Base-by-base conservation (phyloP, 2,888 invertebrate species). In the Troilus luridus region DNA sequence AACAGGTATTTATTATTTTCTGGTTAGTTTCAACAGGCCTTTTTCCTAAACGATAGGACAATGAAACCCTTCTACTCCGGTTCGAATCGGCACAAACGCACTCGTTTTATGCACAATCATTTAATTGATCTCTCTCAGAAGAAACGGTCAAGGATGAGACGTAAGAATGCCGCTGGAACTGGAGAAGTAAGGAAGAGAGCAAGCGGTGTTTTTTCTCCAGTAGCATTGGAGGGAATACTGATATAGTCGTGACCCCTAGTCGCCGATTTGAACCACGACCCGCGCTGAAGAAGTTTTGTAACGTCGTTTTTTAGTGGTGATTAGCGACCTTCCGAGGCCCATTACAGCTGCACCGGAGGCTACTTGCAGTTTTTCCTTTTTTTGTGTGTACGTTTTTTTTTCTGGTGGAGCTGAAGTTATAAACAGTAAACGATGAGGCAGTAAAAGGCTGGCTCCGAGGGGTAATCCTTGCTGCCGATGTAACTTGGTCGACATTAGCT, bases 291-390 rank as follows among this genome's bases (percentile, higher is more conserved):
- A 85, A 85, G 56, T 85, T 58, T 58, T 58, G 81, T n/a, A 85
- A 58, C 85, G 56, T 85, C 56, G 56, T 85, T 85, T 85, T 85
- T 85, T 85, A 85, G 56, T n/a, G 56, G 85, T 77, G 72, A 77
- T 77, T 77, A 77, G 72, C 41, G 17, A 41, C 64, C 77, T 12
- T 17, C 56, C 56, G 85, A 12, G n/a, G 56, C 11, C 85, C 85
- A 85, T 85, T 85, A 85, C 0, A 9, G 85, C 85, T 85, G 56
- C 85, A 41, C 85, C 85, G 21, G 17, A 6, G 85, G 85, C 85
- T 85, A 56, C 56, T 85, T 56, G 54, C 54, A 41, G 9, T 0
- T 54, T 24, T 77, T 41, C 19, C 41, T 77, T 77, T 14, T 17
- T 72, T 24, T 8, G 19, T 41, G 41, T 41, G 41, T 41, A 41